These are phyloP conservation scores for Halyomorpha halys DNA, from an alignment of 1,140 invertebrate genomes.

Conservation along the genomic window DNA sequence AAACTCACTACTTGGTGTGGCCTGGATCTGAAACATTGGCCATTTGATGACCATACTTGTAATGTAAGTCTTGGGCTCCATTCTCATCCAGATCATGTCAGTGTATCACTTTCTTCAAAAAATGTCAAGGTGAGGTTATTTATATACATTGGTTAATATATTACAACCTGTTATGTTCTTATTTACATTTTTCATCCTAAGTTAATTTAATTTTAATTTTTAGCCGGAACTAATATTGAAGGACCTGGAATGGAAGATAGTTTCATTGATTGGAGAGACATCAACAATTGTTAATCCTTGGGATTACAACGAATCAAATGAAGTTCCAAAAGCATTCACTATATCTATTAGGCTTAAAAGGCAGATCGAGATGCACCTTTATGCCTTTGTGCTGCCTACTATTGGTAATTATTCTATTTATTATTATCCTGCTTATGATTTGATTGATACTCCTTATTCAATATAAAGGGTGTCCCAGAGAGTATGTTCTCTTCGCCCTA, in stretches of 20 bases:
- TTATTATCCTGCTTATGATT: no score
- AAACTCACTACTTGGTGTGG: not conserved
- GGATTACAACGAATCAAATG: not conserved
- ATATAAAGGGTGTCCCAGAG: no score
- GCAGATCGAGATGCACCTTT: not conserved
- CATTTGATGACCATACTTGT: slow-evolving; percentile 7
- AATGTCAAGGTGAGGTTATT: not conserved
- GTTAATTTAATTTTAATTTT: not conserved
- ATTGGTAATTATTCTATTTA: not conserved
- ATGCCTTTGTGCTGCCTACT: not conserved
- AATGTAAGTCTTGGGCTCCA: slow-evolving; percentile 6
- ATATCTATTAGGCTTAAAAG: not conserved
- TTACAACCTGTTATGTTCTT: no score
- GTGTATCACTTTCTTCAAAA: not conserved
- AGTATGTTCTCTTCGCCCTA: no score
- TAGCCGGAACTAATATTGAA: not conserved
- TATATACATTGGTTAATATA: no score
- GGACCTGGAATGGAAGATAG: not conserved
- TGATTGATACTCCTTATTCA: no score
- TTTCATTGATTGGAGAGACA: slow-evolving; percentile 1
- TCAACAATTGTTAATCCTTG: not conserved
- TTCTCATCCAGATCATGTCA: not conserved
- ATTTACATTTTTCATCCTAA: no score
- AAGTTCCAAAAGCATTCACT: not conserved
- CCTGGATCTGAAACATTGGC: not conserved